phyloP scores from a whole-genome alignment of 2,797 vertebrate genomes.

The Peromyscus nudipes region DNA sequence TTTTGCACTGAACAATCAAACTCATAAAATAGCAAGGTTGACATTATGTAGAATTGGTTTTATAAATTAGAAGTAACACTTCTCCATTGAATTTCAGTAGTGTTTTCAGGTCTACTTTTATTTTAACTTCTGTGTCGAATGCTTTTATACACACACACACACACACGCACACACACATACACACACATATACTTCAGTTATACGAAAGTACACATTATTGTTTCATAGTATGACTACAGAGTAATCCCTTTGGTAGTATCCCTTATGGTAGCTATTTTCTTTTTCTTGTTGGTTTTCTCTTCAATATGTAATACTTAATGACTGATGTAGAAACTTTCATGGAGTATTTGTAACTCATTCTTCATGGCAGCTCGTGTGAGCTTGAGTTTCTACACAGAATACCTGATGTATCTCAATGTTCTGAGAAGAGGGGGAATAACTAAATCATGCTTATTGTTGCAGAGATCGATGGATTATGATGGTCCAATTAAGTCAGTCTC shows the following conservation, averaged over 20 bases:
- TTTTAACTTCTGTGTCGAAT: slow-evolving; percentile 40
- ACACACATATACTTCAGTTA: background rate
- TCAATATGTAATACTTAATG: background rate
- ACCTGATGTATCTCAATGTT: slow-evolving; percentile 42
- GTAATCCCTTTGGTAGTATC: background rate
- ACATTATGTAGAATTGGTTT: background rate
- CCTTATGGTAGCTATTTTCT: background rate
- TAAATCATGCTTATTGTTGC: slow-evolving; percentile 75
- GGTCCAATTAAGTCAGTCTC: slow-evolving; percentile 79
- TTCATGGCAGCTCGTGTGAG: slow-evolving; percentile 66
- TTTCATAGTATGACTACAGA: background rate
- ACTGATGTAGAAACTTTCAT: slow-evolving; percentile 59
- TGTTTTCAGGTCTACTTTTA: slow-evolving; percentile 3
- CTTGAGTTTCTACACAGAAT: slow-evolving; percentile 71
- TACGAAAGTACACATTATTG: background rate
- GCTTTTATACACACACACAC: no score
- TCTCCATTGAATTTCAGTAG: background rate
- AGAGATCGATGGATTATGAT: slow-evolving; percentile 75
- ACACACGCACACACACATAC: background rate
- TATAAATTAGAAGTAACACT: slow-evolving; percentile 3
- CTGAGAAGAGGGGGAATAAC: background rate
- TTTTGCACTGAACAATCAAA: slow-evolving; percentile 42
- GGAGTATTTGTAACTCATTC: slow-evolving; percentile 67
- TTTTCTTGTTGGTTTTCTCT: slow-evolving; percentile 35
- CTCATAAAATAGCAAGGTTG: background rate